Percentiles rank a stretch among this genome's conserved stretches.
Evolutionary conservation across 2,888 invertebrate species (phyloP).

Genomic region (Drosophila leonis): DNA sequence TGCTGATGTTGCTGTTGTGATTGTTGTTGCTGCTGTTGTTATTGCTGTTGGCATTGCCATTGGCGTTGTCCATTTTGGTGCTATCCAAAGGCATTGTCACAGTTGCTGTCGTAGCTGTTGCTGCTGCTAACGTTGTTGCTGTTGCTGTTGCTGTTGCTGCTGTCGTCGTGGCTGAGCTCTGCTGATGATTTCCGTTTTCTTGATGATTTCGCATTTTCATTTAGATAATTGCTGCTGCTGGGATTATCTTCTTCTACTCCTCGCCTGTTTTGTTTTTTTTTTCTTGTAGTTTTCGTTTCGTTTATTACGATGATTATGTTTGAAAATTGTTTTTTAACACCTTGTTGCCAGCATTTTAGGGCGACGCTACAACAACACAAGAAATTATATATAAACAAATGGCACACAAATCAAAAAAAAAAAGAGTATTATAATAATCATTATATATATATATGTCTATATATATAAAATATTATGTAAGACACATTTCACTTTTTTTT

Average conservation of each 20-base stretch:
- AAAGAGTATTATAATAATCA: background rate
- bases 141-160: slow-evolving; percentile 37
- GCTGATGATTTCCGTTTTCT: slow-evolving; percentile 77
- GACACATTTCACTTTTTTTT: slow-evolving; percentile 51
- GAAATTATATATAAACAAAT: slow-evolving; percentile 27
- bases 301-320: slow-evolving; percentile 33
- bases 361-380: slow-evolving; percentile 34
- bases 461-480: slow-evolving; percentile 40
- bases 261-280: slow-evolving; percentile 35
- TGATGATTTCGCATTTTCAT: slow-evolving; percentile 80
- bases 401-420: slow-evolving; percentile 24
- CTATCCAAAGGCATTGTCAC: slow-evolving; percentile 49
- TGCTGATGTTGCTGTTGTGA: background rate
- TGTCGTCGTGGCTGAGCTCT: slow-evolving; percentile 57
- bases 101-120: slow-evolving; percentile 37
- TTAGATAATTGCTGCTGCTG: slow-evolving; percentile 62
- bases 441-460: no score
- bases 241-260: slow-evolving; percentile 10
- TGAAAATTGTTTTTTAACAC: slow-evolving; percentile 67
- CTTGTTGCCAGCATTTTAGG: slow-evolving; percentile 62
- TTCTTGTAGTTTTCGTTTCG: slow-evolving; percentile 28
- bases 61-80: slow-evolving; percentile 51
- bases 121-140: slow-evolving; percentile 29
- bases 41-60: slow-evolving; percentile 34
- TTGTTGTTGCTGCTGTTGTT: background rate